Evolutionary conservation across 2,797 vertebrate genomes (phyloP).

Genomic region (Epinephelus coioides): DNA sequence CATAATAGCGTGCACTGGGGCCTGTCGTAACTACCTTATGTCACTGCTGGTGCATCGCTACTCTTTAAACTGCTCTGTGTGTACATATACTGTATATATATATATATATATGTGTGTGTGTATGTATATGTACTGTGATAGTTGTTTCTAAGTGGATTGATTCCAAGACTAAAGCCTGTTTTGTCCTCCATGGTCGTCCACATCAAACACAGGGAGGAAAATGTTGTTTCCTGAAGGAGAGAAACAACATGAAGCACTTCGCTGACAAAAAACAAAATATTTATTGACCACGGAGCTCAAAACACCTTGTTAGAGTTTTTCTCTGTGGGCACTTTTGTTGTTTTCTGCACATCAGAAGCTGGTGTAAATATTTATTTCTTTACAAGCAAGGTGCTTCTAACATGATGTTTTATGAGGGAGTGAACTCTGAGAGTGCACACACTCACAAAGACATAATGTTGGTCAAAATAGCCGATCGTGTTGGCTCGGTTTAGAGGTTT

Average conservation of each 20-base stretch:
- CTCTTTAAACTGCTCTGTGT: background rate
- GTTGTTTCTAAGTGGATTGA: conserved; percentile 16
- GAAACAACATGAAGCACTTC: background rate
- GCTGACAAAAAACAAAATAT: conserved; percentile 12
- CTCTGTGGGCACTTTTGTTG: conserved; percentile 11
- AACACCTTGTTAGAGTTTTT: background rate
- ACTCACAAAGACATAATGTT: background rate
- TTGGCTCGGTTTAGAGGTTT: conserved; percentile 1
- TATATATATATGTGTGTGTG: background rate
- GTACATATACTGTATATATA: background rate
- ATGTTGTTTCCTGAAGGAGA: background rate
- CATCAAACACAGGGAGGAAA: background rate
- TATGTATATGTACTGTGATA: background rate
- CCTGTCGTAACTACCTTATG: too few species aligned
- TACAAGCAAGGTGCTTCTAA: background rate
- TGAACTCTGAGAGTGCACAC: background rate
- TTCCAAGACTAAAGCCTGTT: background rate
- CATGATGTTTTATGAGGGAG: conserved; percentile 7
- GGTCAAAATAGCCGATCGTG: background rate
- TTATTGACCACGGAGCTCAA: background rate
- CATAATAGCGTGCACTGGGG: too few species aligned
- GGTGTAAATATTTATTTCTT: conserved; percentile 17
- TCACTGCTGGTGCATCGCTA: too few species aligned
- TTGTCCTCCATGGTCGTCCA: background rate
- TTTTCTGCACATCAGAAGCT: conserved; percentile 28